Evolutionary conservation across 2,888 invertebrate genomes (phyloP), one percentile per base, ranked within the genome.

Genomic region (Malacosoma neustria): DNA sequence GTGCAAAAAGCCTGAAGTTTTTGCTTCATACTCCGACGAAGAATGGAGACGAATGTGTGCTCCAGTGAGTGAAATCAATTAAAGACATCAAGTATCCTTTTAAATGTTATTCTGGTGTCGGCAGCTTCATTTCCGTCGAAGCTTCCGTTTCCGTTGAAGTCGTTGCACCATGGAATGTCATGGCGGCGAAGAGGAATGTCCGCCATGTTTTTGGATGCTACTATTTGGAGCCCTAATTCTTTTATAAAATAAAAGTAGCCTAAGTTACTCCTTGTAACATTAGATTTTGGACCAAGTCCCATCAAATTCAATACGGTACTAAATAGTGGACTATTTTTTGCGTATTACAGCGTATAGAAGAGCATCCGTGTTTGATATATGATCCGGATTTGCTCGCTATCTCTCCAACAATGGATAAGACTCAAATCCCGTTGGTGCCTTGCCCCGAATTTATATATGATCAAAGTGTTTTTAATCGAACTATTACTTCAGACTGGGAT

Each of bases 401-500:
- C n/a, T 37, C 51, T 1, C 69, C 71, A 13, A 30, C 38, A 31
- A 49, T 77, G 35, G 68, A 73, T 34, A 67, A 60, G 47, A 39
- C 42, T 9, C 14, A 64, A 3, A 62, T 85, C 52, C 73, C 76
- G n/a, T 46, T 84, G 33, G 69, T 82, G 11, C 46, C 51, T 12
- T 85, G 84, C 46, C 45, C 49, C 43, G 46, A 66, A 35, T 77
- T 81, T 61, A 75, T 84, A 35, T 92, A 90, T 51, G 89, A 92
- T 49, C 69, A 61, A 13, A 80, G 77, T 14, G 54, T 87, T 30
- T 91, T 91, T 57, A 71, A 60, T 29, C 87, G 89, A 32, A 91
- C 89, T 6, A 91, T 92, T 30, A 85, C 88, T 22, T 89, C 90
- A 1, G 89, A 91, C 66, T 91, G 89, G 89, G 62, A 89, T 67